Conservation (phyloP, 1,140 invertebrate genomes). For the Palaemon carinicauda region DNA sequence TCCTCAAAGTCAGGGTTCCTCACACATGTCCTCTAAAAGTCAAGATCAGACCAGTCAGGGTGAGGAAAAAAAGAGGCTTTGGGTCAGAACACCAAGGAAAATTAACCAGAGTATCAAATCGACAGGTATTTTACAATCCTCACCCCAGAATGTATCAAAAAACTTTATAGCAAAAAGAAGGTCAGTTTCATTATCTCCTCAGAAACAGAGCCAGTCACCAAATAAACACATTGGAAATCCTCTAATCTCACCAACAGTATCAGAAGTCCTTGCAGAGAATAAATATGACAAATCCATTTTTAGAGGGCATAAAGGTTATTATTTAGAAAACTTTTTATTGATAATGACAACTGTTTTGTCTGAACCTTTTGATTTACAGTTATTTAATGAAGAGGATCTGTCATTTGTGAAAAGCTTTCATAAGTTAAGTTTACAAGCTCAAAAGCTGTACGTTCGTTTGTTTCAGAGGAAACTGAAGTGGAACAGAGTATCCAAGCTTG, state of each 20-base stretch:
- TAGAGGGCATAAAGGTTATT: slow-evolving; percentile 50
- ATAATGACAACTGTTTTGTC: slow-evolving; percentile 64
- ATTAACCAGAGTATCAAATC: slow-evolving; percentile 21
- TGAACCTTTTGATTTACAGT: slow-evolving; percentile 63
- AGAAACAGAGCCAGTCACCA: neutral
- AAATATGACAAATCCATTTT: neutral
- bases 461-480: slow-evolving; percentile 68
- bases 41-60: too few species aligned
- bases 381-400: slow-evolving; percentile 66
- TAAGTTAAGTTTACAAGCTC: slow-evolving; percentile 62
- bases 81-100: slow-evolving; percentile 17
- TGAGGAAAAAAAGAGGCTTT: neutral
- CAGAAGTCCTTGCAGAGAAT: neutral
- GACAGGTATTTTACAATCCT: slow-evolving; percentile 22
- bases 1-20: too few species aligned
- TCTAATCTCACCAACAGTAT: neutral
- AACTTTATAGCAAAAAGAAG: neutral
- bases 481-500: slow-evolving; percentile 64
- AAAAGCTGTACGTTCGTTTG: slow-evolving; percentile 68
- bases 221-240: neutral
- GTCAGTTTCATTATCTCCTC: neutral
- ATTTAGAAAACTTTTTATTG: slow-evolving; percentile 65
- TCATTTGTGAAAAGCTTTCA: slow-evolving; percentile 63
- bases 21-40: too few species aligned
- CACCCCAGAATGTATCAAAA: slow-evolving; percentile 12